Evolutionary conservation across 2,888 invertebrate species (phyloP).

Genomic region (Ceramica pisi): DNA sequence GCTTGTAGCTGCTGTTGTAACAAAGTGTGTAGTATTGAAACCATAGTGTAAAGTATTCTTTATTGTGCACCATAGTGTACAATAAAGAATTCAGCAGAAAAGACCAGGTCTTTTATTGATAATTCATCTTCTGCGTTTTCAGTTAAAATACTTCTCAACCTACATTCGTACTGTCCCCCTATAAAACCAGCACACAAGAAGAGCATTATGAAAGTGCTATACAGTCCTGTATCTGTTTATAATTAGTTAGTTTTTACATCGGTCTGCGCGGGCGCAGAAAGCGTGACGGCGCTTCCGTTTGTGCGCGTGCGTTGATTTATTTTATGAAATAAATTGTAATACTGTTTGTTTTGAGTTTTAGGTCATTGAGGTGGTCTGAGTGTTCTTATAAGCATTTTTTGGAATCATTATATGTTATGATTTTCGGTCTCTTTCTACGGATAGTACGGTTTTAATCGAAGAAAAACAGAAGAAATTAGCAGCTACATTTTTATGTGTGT

Average conservation of each 20-base stretch:
- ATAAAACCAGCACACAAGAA: conserved; percentile 44
- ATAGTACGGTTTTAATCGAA: no score
- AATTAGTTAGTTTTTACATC: conserved; percentile 72
- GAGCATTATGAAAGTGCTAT: conserved; percentile 63
- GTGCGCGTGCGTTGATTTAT: conserved; percentile 65
- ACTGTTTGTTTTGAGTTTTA: conserved; percentile 60
- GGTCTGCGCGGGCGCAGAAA: conserved; percentile 77
- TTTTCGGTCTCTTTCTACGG: background rate
- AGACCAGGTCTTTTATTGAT: no score
- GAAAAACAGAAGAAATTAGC: no score
- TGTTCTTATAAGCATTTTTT: background rate
- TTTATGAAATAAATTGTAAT: conserved; percentile 66
- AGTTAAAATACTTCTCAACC: background rate
- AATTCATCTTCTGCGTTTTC: background rate
- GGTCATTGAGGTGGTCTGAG: conserved; percentile 37
- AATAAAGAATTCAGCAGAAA: no score
- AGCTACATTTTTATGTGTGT: no score
- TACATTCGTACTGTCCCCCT: background rate
- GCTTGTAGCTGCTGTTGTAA: no score
- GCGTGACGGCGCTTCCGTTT: conserved; percentile 79
- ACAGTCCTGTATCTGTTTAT: conserved; percentile 66
- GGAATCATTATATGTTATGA: fast-evolving
- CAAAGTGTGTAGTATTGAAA: no score
- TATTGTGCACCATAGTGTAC: no score
- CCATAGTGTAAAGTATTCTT: no score